Evolutionary conservation across 2,113 vertebrate species (phyloP), one percentile per base, ranked within the genome.

Genomic region (Oryzias woworae): DNA sequence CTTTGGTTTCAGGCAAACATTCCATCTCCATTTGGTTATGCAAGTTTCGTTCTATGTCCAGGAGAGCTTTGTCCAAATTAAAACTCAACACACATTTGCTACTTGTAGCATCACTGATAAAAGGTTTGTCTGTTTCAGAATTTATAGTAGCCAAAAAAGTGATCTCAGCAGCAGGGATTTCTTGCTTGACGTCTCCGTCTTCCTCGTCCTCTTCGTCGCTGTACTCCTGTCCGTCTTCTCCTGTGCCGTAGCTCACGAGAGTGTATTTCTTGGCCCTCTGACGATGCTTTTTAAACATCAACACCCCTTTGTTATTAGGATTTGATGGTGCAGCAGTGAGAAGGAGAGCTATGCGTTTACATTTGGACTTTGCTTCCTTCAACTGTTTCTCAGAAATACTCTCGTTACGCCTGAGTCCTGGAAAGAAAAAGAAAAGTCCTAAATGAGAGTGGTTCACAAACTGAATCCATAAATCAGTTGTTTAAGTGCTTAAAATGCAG

Each of bases 281-380:
- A 15, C 95, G 94, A 46, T 96, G 94, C 88, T 94, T 97, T 90
- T 97, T 98, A 91, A 98, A 99, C 97, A 99, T 98, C 92, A 98
- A 94, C 91, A 96, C 92, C 85, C 97, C 97, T 82, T 96, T 96
- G 89, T 97, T 98, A 75, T 94, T 94, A 87, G 97, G 95, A 76
- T 96, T 96, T 79, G 94, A 92, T 31, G 95, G 93, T 55, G 94
- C 93, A 0, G 95, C 94, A 0, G 95, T 95, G 43, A 99, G 92
- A 61, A 98, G 94, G 18, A 97, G 91, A 41, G 97, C 97, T 73
- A 99, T 99, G 65, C 95, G 98, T 84, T 96, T 97, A 93, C 97
- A 99, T 95, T 96, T 96, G 91, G 96, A 98, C 85, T 96, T 98
- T 53, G 94, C 95, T 88, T 99, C 97, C 80, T 98, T 98, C 81